Base-by-base conservation (phyloP, 2,113 vertebrate species). In the Dipodomys stephensi region DNA sequence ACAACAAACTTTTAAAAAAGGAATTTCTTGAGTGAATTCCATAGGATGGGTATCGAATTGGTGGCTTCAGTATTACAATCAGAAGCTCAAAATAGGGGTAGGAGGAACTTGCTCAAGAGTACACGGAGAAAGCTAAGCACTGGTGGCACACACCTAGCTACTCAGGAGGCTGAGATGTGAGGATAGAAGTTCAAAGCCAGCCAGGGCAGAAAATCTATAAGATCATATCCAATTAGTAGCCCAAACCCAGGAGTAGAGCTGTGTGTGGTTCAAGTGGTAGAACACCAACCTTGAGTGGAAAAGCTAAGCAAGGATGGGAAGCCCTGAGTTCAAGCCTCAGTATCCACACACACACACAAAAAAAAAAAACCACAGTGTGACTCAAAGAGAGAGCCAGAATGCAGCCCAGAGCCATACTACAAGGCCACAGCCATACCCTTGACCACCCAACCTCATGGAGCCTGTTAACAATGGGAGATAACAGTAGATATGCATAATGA, bases 381-480 rank as follows among this genome's bases (percentile, higher is more conserved):
- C 53, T 27, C 6, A 15, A 15, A 4, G 72, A 57, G 35, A 6
- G 30, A 23, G 18, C 62, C 11, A 0, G 8, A 23, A 9, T 5
- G 0, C 20, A 69, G 62, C 10, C 32, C 1, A 11, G 23, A 39
- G 32, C 39, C 44, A 9, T 2, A 32, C 10, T 30, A 4, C 13
- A 22, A 85, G 0, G 4, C 9, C 44, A 25, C 1, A 0, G n/a
- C 30, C 53, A 28, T 1, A 4, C 7, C 32, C 35, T n/a, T 0
- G 0, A 9, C 32, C 69, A 4, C 2, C 6, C 7, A 22, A 20
- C 2, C 65, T 25, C 2, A 76, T 2, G 2, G 5, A 30, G 6
- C 20, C 62, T 57, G 8, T 7, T 27, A 60, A 39, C 4, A 23
- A 72, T 20, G 39, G 16, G 53, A 16, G 2, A n/a, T 30, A 65